Base-by-base conservation (phyloP, 2,888 invertebrate genomes). In the Pomacea canaliculata region DNA sequence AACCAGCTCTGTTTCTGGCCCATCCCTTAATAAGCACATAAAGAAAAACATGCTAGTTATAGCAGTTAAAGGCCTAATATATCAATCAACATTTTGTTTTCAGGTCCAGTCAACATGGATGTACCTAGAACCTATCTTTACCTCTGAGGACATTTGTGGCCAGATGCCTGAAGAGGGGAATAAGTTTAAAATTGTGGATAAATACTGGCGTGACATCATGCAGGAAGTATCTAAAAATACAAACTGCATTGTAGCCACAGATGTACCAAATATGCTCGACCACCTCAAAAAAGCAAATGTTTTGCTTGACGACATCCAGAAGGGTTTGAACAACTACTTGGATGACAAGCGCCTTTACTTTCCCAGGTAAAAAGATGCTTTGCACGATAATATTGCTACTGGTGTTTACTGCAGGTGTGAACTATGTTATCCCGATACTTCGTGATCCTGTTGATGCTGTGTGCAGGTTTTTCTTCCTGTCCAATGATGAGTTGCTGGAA, bases 121-220 rank as follows among this genome's bases (percentile, higher is more conserved):
- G 93, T 95, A 95, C 84, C 88, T 96, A 86, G 95, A 96, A 87
- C 95, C 96, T 0, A 95, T 98, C 86, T 99, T 98, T 92, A 96
- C 96, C 71, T 97, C 97, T 0, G 98, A 98, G 88, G 98, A 99
- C 91, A 98, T 99, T 78, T 96, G 97, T 94, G 94, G 94, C 0
- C 95, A 97, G 12, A 98, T 99, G 98, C 98, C 98, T 0, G 94
- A 95, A 0, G 98, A 98, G 89, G 96, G 97, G 0, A 93, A 96
- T 51, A 96, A 94, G 85, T 96, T 95, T 88, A 93, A 93, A 62
- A 94, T 94, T 13, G 95, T 96, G 93, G 95, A 95, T 87, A 92
- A 95, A 62, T 94, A 94, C 79, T 96, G 96, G 96, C 92, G 94
- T 75, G 92, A 95, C 78, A 93, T 96, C 69, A 95, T 91, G 88